Evolutionary conservation across 2,888 invertebrate species (phyloP), one percentile per base, ranked within the genome.

Genomic region (Clanis bilineata): DNA sequence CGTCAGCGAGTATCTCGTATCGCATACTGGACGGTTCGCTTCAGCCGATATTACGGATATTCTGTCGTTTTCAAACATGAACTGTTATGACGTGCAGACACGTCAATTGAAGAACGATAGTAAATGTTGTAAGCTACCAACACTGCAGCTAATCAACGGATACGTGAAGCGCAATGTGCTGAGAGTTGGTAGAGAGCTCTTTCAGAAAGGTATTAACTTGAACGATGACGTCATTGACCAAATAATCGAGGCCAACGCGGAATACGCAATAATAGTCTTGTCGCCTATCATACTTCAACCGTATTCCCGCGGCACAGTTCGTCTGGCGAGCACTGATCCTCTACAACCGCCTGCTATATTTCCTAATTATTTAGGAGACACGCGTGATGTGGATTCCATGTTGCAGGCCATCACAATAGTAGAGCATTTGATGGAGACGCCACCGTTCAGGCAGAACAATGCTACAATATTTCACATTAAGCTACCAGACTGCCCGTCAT

Each of bases 31-130:
- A 0, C 77, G 81, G 0, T 64, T 87, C 1, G 77, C 81, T 0
- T 81, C 88, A 0, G 78, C 73, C 55, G 80, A 86, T 0, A 69
- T 88, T 39, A 78, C 80, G 0, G 85, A 86, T 58, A 60, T 82
- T 9, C 73, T 68, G 10, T 64, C 73, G 0, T 83, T 88, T 45
- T 43, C 72, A 0, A 88, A 88, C 64, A 77, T 80, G 0, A 56
- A 66, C 7, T 88, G 88, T 60, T 88, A 85, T 62, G 74, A 85
- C 60, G 74, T 68, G 15, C 47, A 65, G 0, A 61, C 45, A 0
- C 68, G 71, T 1, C 67, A 55, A n/a, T 66, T 86, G 10, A 21
- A 62, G 0, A 71, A 74, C 51, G 63, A 74, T 22, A 66, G 70
- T 2, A 44, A 69, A 0, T 73, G 78, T 7, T 88, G 88, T 62